phyloP scores from a whole-genome alignment of 2,888 invertebrate species.

The Blomia tropicalis region DNA sequence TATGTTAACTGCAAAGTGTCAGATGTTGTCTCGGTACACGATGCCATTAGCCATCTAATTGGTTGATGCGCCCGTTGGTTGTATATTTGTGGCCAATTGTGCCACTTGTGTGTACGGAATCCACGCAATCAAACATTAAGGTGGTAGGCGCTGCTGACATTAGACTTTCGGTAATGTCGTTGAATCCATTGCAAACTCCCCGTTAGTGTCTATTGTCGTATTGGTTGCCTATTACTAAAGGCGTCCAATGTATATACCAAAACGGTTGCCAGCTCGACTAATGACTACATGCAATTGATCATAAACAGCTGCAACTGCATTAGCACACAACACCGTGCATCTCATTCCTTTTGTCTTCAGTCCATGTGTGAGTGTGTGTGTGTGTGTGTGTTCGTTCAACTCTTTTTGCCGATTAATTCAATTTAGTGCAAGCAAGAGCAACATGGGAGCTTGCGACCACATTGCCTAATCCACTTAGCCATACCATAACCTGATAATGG shows the following conservation, averaged over 20 bases:
- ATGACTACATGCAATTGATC: conserved; percentile 4
- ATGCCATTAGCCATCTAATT: neutral
- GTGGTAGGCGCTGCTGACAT: too few relatives aligned
- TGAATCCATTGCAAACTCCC: too few relatives aligned
- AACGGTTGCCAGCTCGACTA: neutral
- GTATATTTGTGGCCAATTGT: neutral
- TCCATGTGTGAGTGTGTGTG: too few relatives aligned
- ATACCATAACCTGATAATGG: conserved; percentile 12
- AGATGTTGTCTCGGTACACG: neutral
- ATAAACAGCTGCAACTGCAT: conserved; percentile 15
- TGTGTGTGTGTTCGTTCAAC: neutral
- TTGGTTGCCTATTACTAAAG: too few relatives aligned
- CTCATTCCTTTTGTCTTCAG: neutral
- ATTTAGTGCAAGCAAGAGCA: neutral
- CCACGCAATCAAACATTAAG: too few relatives aligned
- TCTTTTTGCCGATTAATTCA: conserved; percentile 13
- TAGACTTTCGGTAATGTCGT: too few relatives aligned
- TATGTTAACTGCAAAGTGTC: neutral
- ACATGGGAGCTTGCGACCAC: neutral
- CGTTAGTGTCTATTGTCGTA: too few relatives aligned
- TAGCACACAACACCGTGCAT: neutral
- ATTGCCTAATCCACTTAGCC: conserved; percentile 14
- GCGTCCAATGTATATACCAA: neutral
- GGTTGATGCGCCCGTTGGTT: neutral
- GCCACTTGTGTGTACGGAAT: neutral